Base-by-base conservation (phyloP, 2,888 invertebrate species). In the Miltochrista miniata region DNA sequence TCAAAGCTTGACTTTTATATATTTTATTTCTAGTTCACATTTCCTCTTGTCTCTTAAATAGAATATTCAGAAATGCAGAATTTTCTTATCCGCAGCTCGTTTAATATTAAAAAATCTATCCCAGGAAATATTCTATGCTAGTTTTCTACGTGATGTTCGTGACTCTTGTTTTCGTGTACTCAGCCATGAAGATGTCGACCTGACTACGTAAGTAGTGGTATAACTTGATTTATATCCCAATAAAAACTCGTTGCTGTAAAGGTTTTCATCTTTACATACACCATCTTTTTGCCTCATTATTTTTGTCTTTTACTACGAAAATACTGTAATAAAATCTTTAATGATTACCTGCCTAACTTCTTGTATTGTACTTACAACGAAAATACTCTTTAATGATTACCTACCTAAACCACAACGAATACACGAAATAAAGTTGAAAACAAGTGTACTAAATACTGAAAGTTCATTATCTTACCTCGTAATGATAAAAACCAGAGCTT, bases 161-260 rank as follows among this genome's bases (percentile, higher is more conserved):
- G 48, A 39, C 46, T 52, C 14, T 29, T 33, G 10, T 31, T 50
- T 54, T 51, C 36, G 38, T 55, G 38, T 52, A 29, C 46, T 44
- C 12, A 12, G 37, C 29, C 38, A 47, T 53, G 34, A 40, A 48
- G 34, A 39, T 38, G 13, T 40, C 31, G 38, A 38, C 34, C 29
- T 37, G 44, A 54, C 51, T 43, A 40, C 33, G 29, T 50, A 42
- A 45, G 37, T 34, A 59, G 31, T 48, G 39, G 33, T 50, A 44
- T 14, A 44, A 39, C 29, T 56, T 48, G 44, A 54, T 59, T 59
- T 51, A 52, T 49, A 48, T 42, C 29, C 10, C 39, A 50, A 52
- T 46, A 56, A 47, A 54, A 47, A 37, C 14, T 37, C 40, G 15
- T 30, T 12, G 14, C 52, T 48, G 24, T 29, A 33, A 30, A 15